Percentiles rank a stretch among this genome's conserved stretches.
phyloP scores from a whole-genome alignment of 1,140 invertebrate genomes.

The Magallana ariakensis region DNA sequence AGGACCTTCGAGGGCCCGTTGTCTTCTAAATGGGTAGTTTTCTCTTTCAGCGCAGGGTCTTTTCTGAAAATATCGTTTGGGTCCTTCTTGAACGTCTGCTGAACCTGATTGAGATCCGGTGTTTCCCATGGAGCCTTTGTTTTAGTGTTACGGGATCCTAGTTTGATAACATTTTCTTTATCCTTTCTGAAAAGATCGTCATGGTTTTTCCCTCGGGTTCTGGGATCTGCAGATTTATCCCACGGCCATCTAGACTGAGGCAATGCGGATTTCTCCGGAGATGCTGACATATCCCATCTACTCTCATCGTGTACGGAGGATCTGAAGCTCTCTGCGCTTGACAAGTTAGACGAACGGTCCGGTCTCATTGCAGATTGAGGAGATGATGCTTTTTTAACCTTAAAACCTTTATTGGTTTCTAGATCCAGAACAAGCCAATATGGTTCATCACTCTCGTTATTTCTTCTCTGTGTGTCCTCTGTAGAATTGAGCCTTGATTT shows the following conservation, averaged over 20 bases:
- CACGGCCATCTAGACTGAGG: slow-evolving; percentile 6
- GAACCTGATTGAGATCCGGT: neutral
- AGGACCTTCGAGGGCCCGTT: neutral
- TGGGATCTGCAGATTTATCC: slow-evolving; percentile 31
- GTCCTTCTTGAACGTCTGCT: neutral
- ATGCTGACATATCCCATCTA: neutral
- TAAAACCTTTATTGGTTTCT: slow-evolving; percentile 37
- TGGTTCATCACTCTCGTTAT: neutral
- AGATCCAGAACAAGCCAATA: slow-evolving; percentile 39
- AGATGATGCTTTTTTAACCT: slow-evolving; percentile 24
- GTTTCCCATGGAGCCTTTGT: slow-evolving; percentile 42
- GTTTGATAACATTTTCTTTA: slow-evolving; percentile 16
- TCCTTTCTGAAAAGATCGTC: slow-evolving; percentile 43
- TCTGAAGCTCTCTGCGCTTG: neutral
- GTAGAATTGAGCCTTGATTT: neutral
- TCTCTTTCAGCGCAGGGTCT: neutral
- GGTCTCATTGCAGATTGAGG: slow-evolving; percentile 1
- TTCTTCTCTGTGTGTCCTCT: neutral
- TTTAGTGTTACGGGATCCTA: neutral
- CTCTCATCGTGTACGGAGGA: neutral
- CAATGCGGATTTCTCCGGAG: neutral
- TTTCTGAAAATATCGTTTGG: slow-evolving; percentile 31
- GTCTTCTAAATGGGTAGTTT: neutral
- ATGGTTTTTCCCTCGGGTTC: slow-evolving; percentile 26
- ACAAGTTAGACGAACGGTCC: neutral